These are phyloP conservation scores for Xestoiulus laeticollis DNA, from an alignment of 2,888 invertebrate genomes.

Conservation along the genomic window DNA sequence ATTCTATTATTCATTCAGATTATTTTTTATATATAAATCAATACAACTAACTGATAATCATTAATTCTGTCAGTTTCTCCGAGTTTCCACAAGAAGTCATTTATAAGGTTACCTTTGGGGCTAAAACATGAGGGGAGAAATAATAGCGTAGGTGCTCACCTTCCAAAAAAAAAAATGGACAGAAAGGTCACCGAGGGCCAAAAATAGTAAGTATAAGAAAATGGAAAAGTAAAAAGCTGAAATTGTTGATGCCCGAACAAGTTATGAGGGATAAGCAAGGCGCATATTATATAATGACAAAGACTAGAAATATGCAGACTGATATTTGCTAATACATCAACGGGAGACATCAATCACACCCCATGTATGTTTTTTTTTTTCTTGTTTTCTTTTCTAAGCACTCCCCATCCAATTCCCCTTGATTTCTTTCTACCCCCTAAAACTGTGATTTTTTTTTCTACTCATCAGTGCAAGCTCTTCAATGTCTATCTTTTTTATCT, in stretches of 20 bases:
- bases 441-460: neutral
- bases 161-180: neutral
- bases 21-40: constrained; percentile 24
- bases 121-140: neutral
- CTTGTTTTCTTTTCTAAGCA: neutral
- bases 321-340: constrained; percentile 34
- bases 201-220: neutral
- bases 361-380: constrained; percentile 1
- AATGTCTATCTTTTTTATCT: constrained; percentile 33
- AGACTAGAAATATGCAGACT: constrained; percentile 6
- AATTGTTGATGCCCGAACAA: neutral
- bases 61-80: neutral
- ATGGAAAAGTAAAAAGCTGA: neutral
- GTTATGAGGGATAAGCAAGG: neutral
- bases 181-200: neutral
- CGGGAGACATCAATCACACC: constrained; percentile 34
- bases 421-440: constrained; percentile 13
- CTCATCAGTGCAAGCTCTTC: constrained; percentile 18
- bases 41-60: neutral
- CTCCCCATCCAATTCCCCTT: neutral
- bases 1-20: neutral
- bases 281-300: neutral
- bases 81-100: neutral
- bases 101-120: constrained; percentile 1
- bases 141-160: constrained; percentile 18